These are phyloP conservation scores for Salmo trutta DNA, from an alignment of 2,797 vertebrate genomes.

Conservation along the genomic window DNA sequence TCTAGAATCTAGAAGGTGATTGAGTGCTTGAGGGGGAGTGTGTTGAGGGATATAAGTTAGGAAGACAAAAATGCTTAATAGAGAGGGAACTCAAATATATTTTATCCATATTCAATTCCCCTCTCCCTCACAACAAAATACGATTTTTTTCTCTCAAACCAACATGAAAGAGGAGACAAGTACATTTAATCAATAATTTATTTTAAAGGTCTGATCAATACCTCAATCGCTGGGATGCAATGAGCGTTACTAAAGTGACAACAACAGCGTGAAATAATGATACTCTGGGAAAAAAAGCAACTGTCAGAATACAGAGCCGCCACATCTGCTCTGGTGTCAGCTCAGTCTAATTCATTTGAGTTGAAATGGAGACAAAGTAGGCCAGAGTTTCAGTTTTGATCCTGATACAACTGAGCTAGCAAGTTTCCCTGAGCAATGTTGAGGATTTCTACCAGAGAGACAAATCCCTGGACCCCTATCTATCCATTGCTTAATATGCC, in stretches of 20 bases:
- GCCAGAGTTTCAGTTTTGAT: constrained; percentile 52
- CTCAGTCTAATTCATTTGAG: constrained; percentile 58
- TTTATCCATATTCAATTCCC: not conserved
- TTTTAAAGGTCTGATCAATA: constrained; percentile 58
- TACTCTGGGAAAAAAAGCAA: constrained; percentile 16
- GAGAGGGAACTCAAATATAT: not conserved
- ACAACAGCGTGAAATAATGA: constrained; percentile 53
- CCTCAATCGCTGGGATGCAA: constrained; percentile 46
- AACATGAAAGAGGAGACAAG: not conserved
- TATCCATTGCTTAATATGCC: constrained; percentile 28
- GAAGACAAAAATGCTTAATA: not conserved
- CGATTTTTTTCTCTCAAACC: constrained; percentile 33
- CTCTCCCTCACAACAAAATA: constrained; percentile 33
- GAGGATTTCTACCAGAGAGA: constrained; percentile 47
- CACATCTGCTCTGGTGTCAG: constrained; percentile 43
- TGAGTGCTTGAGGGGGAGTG: not conserved
- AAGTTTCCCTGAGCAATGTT: constrained; percentile 56
- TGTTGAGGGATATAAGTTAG: not conserved
- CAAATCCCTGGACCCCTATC: constrained; percentile 8
- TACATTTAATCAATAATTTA: constrained; percentile 54
- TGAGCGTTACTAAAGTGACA: constrained; percentile 54
- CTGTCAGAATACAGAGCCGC: constrained; percentile 43
- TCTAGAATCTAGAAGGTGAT: not conserved
- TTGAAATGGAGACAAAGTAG: constrained; percentile 56
- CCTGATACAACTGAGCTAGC: constrained; percentile 47